Conservation (phyloP, 2,113 vertebrate species). For the Uropsilus gracilis region DNA sequence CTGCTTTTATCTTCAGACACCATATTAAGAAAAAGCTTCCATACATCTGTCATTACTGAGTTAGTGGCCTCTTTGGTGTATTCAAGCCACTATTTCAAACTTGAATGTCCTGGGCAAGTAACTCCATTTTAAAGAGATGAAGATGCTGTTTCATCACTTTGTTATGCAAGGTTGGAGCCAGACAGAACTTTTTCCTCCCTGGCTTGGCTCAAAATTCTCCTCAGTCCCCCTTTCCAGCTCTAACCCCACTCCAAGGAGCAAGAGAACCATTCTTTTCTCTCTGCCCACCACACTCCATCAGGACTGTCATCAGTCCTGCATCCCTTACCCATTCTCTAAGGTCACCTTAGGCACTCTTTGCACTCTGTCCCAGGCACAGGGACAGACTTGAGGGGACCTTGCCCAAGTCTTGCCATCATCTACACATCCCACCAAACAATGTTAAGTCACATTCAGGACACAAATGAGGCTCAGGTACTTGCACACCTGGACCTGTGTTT, state of each 20-base stretch:
- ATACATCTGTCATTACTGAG: constrained; percentile 43
- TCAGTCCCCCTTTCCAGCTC: not conserved
- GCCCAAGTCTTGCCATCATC: not conserved
- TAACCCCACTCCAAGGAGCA: not conserved
- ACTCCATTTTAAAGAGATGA: not conserved
- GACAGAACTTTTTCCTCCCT: not conserved
- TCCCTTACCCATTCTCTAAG: not conserved
- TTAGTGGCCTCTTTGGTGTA: constrained; percentile 21
- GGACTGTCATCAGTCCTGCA: not conserved
- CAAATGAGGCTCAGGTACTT: not conserved
- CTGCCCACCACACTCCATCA: not conserved
- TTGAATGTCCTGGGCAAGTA: not conserved
- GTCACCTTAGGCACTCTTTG: not conserved
- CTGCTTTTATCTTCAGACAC: constrained; percentile 59
- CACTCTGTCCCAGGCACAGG: not conserved
- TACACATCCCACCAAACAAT: not conserved
- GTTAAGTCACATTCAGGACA: not conserved
- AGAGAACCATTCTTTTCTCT: not conserved
- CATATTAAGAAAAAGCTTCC: constrained; percentile 39
- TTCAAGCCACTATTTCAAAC: constrained; percentile 53
- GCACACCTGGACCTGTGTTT: not conserved
- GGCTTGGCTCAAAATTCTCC: not conserved
- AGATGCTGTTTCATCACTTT: not conserved
- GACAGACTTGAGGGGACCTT: not conserved
- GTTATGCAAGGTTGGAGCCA: not conserved